Evolutionary conservation across 2,797 vertebrate species (phyloP).

Genomic region (Phyllotis vaccarum): DNA sequence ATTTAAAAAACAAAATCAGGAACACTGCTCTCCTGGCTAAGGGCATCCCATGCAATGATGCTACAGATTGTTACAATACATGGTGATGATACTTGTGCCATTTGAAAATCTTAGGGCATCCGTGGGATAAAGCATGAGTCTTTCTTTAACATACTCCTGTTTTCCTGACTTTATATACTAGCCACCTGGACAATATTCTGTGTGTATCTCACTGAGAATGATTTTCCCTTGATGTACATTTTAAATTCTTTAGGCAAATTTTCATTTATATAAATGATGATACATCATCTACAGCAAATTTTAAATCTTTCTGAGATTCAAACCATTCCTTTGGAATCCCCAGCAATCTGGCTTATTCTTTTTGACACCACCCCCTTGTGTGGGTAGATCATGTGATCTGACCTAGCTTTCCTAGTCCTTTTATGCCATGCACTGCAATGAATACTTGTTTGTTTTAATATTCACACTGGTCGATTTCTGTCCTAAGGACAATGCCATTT

Average conservation of each 20-base stretch:
- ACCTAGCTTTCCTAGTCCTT: background rate
- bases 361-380: background rate
- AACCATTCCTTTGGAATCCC: background rate
- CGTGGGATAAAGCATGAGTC: background rate
- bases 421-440: background rate
- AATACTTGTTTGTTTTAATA: background rate
- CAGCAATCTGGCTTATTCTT: too few relatives aligned
- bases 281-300: background rate
- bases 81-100: rapidly evolving
- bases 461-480: background rate
- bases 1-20: background rate
- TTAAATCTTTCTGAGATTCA: background rate
- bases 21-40: background rate
- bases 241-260: background rate
- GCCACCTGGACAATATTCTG: rapidly evolving
- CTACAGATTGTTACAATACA: background rate
- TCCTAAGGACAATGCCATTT: background rate
- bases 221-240: background rate
- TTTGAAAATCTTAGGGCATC: background rate
- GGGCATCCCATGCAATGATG: rapidly evolving
- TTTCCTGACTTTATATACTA: background rate
- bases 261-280: background rate
- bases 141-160: background rate
- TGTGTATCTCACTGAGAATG: background rate
- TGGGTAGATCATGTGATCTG: background rate